phyloP scores from a whole-genome alignment of 2,888 invertebrate species.

The Coecobrya sp. region DNA sequence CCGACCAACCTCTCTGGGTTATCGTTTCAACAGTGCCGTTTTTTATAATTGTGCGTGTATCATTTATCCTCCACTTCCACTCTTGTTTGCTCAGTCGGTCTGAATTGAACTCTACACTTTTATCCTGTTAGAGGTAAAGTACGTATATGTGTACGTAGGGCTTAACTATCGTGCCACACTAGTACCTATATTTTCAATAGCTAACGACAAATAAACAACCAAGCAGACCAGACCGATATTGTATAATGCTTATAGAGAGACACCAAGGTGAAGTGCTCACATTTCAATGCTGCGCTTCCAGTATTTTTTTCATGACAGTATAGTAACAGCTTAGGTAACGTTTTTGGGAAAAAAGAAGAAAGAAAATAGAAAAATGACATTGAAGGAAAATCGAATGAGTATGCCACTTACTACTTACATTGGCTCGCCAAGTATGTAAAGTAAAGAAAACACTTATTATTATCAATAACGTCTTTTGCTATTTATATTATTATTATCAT shows the following conservation, averaged over 20 bases:
- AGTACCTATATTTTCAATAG: not conserved
- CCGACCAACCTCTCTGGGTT: not conserved
- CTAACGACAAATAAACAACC: not conserved
- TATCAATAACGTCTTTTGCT: not conserved
- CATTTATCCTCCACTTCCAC: too few relatives aligned
- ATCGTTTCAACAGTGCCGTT: not conserved
- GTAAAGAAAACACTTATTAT: slow-evolving; percentile 17
- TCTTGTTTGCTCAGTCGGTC: not conserved
- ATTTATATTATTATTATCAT: not conserved
- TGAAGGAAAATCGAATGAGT: slow-evolving; percentile 7
- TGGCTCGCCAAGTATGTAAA: not conserved
- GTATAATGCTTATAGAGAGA: too few relatives aligned
- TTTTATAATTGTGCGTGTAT: slow-evolving; percentile 6
- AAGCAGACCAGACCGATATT: too few relatives aligned
- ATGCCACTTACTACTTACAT: not conserved
- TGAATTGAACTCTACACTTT: not conserved
- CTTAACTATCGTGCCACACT: not conserved
- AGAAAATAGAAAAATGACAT: not conserved
- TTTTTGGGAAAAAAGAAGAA: not conserved
- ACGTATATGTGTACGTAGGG: not conserved
- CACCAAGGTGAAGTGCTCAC: slow-evolving; percentile 32
- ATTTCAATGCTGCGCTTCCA: not conserved
- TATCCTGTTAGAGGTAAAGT: not conserved
- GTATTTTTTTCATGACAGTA: too few relatives aligned
- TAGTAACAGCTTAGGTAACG: too few relatives aligned